Evolutionary conservation across 2,113 vertebrate genomes (phyloP).

Genomic region (Corythornis madagascariensis): DNA sequence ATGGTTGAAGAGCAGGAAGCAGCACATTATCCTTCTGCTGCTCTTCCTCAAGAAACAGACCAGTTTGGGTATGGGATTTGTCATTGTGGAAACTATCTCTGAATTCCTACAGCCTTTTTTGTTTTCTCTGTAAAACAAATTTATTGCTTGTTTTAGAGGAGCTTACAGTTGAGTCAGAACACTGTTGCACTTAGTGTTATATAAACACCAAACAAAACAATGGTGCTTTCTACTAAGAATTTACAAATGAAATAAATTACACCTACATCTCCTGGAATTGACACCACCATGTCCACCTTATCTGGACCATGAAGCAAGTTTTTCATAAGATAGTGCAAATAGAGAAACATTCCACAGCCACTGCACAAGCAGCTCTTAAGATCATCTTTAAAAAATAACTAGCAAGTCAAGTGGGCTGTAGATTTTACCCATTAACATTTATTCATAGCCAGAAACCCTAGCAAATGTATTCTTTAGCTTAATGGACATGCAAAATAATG

Average conservation of each 20-base stretch:
- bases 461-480: neutral
- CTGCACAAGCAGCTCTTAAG: neutral
- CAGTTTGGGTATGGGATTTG: neutral
- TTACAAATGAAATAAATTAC: neutral
- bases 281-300: neutral
- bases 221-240: neutral
- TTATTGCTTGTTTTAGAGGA: neutral
- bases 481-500: neutral
- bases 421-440: neutral
- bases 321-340: neutral
- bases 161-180: neutral
- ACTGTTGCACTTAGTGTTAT: neutral
- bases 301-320: neutral
- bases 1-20: neutral
- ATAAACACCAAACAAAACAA: neutral
- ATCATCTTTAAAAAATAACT: conserved; percentile 8
- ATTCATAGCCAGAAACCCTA: neutral
- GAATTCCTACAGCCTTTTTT: neutral
- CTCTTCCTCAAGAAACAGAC: neutral
- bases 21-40: fast-evolving
- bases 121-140: neutral
- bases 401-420: neutral
- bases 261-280: neutral
- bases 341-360: neutral
- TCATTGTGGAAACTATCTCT: neutral